A percentile compares a stretch with the other conserved stretches of the same genome.
phyloP scores from a whole-genome alignment of 2,797 vertebrate genomes.

The Spheniscus humboldti region DNA sequence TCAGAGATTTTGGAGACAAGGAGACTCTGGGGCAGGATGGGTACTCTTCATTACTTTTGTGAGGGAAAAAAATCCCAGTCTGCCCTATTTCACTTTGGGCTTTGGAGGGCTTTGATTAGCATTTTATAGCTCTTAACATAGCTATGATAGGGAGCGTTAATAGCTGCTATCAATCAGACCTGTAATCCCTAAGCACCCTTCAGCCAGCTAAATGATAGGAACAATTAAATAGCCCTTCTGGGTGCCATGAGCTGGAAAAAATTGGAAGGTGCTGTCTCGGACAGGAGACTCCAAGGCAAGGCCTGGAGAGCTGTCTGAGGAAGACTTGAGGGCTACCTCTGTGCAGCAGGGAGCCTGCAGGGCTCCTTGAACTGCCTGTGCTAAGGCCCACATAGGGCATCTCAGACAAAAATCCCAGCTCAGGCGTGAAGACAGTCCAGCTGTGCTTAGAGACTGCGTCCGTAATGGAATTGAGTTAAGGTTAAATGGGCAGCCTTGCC shows the following conservation, averaged over 20 bases:
- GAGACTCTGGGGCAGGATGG: neutral
- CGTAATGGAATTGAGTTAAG: neutral
- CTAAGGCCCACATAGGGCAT: neutral
- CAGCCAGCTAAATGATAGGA: neutral
- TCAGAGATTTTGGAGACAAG: neutral
- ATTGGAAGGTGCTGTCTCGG: neutral
- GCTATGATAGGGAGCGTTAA: neutral
- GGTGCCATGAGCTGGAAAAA: neutral
- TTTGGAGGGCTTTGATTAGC: neutral
- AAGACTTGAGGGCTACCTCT: fast-evolving
- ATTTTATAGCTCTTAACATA: neutral
- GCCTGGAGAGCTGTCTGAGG: neutral
- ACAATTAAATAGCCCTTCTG: neutral
- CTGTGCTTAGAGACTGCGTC: neutral
- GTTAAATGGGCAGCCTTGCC: neutral
- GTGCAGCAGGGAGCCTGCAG: neutral
- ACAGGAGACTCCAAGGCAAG: neutral
- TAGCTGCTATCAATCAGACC: neutral
- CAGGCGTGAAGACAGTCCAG: neutral
- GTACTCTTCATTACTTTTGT: neutral
- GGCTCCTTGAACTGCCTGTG: neutral
- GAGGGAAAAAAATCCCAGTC: neutral
- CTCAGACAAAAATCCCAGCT: neutral
- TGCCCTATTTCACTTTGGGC: neutral
- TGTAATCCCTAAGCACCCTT: neutral